Conservation (phyloP, 92 coral and sea anemone species). For the Epizoanthus ramosus region DNA sequence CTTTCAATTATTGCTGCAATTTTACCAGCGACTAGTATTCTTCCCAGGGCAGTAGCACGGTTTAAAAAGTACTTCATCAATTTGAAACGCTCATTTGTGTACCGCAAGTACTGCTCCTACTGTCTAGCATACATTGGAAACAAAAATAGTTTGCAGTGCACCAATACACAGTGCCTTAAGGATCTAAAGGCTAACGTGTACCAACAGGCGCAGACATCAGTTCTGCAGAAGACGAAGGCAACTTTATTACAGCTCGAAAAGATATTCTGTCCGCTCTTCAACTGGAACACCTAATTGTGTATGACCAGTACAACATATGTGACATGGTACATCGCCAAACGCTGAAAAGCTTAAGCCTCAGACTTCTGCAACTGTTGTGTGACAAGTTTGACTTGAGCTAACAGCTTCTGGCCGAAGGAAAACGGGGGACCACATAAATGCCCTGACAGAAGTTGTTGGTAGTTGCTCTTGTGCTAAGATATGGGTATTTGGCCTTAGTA, state of each 20-base stretch:
- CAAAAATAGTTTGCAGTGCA: too few species aligned
- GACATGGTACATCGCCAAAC: background rate
- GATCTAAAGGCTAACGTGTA: too few species aligned
- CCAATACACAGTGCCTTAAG: too few species aligned
- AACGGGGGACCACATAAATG: slow-evolving; percentile 6
- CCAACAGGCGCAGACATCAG: slow-evolving; percentile 24
- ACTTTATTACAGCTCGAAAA: slow-evolving; percentile 14
- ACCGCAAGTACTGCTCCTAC: too few species aligned
- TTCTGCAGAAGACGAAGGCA: slow-evolving; percentile 31
- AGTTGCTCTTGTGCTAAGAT: slow-evolving; percentile 1
- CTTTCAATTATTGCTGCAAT: too few species aligned
- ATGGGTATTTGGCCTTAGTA: background rate
- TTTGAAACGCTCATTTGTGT: too few species aligned
- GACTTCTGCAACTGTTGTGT: slow-evolving; percentile 1
- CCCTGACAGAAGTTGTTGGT: slow-evolving; percentile 10
- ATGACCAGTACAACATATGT: slow-evolving; percentile 6
- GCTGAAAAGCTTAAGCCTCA: slow-evolving; percentile 13
- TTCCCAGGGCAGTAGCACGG: too few species aligned
- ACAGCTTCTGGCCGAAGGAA: slow-evolving; percentile 10
- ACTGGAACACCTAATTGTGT: slow-evolving; percentile 29
- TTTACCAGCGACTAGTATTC: too few species aligned
- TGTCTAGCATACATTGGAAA: too few species aligned
- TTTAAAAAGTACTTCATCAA: too few species aligned
- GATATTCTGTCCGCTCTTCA: slow-evolving; percentile 31
- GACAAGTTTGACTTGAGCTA: background rate